A percentile compares a stretch with the other conserved stretches of the same genome.
phyloP scores from a whole-genome alignment of 2,888 invertebrate species.

The Harpalus rubripes region DNA sequence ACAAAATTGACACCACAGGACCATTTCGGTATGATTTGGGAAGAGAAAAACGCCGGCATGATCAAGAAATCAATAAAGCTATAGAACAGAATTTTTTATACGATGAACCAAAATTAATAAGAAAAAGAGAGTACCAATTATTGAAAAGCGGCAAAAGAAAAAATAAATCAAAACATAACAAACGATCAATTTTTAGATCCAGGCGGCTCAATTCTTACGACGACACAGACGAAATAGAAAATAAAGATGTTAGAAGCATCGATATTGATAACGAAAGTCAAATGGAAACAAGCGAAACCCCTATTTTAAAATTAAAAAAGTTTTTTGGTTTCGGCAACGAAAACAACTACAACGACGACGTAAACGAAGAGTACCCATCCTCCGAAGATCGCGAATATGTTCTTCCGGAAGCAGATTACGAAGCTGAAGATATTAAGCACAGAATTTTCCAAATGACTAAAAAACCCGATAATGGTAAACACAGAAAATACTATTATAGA shows the following conservation, averaged over 20 bases:
- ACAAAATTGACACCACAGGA: background rate
- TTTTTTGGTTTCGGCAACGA: conserved; percentile 57
- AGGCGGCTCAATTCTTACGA: conserved; percentile 18
- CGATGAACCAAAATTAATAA: conserved; percentile 5
- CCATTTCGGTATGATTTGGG: background rate
- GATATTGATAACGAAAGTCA: conserved; percentile 35
- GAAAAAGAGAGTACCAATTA: conserved; percentile 22
- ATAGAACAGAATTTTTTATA: background rate
- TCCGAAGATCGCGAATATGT: background rate
- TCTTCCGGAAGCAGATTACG: background rate
- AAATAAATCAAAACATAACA: background rate
- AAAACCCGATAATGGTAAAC: background rate
- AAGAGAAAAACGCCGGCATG: background rate
- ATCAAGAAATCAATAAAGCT: background rate
- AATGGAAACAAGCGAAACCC: background rate
- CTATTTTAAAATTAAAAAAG: conserved; percentile 38
- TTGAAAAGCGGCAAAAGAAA: conserved; percentile 10
- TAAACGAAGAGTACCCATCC: conserved; percentile 24
- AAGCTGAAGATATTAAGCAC: background rate
- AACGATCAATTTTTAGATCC: background rate
- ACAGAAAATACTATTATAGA: too few relatives aligned
- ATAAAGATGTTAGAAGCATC: conserved; percentile 1
- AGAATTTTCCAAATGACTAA: background rate
- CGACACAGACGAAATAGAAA: conserved; percentile 33
- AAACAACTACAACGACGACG: conserved; percentile 50